These are phyloP conservation scores for Agrotis exclamationis DNA, from an alignment of 2,888 invertebrate species.

Conservation along the genomic window DNA sequence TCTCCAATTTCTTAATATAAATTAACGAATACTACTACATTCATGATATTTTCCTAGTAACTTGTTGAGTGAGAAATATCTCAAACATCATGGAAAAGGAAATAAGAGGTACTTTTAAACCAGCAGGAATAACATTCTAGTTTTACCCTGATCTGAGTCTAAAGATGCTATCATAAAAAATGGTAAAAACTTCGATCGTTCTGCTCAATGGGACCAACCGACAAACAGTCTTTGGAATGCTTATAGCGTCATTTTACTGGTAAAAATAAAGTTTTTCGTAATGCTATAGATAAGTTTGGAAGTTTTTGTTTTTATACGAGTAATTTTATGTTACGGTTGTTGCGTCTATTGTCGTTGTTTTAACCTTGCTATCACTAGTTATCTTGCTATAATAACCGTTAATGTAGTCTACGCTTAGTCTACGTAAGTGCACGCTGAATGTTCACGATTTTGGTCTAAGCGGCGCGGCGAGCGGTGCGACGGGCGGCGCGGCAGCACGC, in stretches of 20 bases:
- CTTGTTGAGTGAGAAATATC: no score
- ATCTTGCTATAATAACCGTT: no score
- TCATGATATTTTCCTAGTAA: not conserved
- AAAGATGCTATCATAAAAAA: conserved; percentile 28
- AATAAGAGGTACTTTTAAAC: not conserved
- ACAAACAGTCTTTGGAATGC: conserved; percentile 16
- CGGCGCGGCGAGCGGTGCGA: no score
- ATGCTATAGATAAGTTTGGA: conserved; percentile 10
- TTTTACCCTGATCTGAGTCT: conserved; percentile 14
- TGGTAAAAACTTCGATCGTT: conserved; percentile 33
- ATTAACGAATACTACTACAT: no score
- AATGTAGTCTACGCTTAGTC: no score
- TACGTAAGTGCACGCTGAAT: no score
- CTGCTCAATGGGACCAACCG: conserved; percentile 16
- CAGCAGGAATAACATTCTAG: conserved; percentile 1
- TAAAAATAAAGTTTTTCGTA: not conserved
- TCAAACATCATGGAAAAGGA: not conserved
- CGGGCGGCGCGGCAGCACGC: no score
- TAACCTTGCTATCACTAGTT: no score
- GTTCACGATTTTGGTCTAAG: no score
- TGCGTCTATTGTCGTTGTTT: no score
- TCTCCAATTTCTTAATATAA: not conserved
- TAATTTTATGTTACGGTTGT: conserved; percentile 8
- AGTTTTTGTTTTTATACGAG: conserved; percentile 12
- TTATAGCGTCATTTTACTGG: conserved; percentile 6